phyloP scores from a whole-genome alignment of 2,113 vertebrate species.

The Pluvianellus socialis region DNA sequence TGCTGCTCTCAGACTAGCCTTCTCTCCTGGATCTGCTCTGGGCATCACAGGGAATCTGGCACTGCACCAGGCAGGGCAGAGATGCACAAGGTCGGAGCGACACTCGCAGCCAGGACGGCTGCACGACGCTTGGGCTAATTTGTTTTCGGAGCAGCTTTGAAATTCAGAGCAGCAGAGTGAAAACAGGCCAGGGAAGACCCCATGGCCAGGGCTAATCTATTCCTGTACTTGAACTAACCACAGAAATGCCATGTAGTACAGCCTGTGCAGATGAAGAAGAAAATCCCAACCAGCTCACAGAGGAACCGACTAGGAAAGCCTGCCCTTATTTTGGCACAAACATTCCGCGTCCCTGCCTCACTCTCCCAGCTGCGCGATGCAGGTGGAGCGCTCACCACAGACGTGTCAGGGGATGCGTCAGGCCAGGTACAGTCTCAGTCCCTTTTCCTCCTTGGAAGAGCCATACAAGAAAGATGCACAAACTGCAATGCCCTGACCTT shows the following conservation, averaged over 20 bases:
- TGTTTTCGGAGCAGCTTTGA: neutral
- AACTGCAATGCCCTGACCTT: neutral
- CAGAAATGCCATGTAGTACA: neutral
- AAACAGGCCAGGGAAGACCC: neutral
- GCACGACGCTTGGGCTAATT: fast-evolving
- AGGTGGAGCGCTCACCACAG: neutral
- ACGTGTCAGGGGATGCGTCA: neutral
- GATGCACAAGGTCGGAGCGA: neutral
- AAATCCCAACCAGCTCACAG: neutral
- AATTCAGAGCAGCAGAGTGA: neutral
- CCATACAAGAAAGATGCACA: neutral
- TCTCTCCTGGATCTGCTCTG: neutral
- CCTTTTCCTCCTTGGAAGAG: neutral
- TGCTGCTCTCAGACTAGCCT: neutral
- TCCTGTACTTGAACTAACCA: neutral
- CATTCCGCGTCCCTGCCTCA: neutral
- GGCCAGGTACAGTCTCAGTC: neutral
- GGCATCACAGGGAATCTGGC: neutral
- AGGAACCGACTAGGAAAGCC: neutral
- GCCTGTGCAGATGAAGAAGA: neutral
- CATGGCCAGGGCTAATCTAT: neutral
- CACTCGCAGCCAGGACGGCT: neutral
- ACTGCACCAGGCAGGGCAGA: neutral
- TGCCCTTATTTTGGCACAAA: neutral
- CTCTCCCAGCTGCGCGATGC: fast-evolving